Evolutionary conservation across 2,888 invertebrate genomes (phyloP).

Genomic region (Brenthis daphne): DNA sequence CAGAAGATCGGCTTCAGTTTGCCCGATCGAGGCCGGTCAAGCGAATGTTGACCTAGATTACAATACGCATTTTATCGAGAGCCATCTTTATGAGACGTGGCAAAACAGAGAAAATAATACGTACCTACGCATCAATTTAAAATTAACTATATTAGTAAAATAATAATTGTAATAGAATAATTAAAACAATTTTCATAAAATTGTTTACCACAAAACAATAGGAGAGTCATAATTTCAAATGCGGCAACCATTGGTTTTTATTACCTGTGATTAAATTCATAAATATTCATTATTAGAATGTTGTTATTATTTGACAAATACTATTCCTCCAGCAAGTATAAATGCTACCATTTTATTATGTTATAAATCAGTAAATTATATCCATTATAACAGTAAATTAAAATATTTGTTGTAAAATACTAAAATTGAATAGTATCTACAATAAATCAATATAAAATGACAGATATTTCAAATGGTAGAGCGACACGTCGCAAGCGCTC

Average conservation of each 20-base stretch:
- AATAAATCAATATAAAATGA: not conserved
- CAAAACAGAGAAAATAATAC: not conserved
- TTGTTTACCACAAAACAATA: no score
- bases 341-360: no score
- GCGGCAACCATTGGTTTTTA: no score
- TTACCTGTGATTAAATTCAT: no score
- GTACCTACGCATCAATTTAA: no score
- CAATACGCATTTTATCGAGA: constrained; percentile 18
- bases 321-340: no score
- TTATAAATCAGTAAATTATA: not conserved
- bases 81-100: not conserved
- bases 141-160: no score
- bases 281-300: no score
- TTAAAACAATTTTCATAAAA: no score
- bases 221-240: no score
- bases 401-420: not conserved
- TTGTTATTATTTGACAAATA: no score
- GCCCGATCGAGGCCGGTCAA: constrained; percentile 25
- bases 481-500: constrained; percentile 34
- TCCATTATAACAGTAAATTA: not conserved
- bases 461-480: not conserved
- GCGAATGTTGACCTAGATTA: constrained; percentile 30
- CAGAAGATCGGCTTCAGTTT: constrained; percentile 7
- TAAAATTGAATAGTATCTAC: not conserved
- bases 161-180: no score